Evolutionary conservation across 2,113 vertebrate species (phyloP), one percentile per base, ranked within the genome.

Genomic region (Albula glossodonta): DNA sequence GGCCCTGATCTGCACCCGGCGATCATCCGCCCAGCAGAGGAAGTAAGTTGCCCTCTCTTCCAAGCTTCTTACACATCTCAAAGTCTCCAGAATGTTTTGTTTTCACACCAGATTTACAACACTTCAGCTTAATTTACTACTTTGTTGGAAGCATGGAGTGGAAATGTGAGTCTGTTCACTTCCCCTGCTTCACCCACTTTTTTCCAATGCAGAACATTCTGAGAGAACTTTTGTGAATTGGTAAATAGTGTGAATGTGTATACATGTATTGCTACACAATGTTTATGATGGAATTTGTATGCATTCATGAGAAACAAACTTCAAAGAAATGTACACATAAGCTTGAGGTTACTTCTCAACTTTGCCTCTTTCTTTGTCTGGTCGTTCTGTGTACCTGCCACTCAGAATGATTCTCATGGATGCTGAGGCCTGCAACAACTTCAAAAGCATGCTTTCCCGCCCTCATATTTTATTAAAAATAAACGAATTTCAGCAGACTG

Each of bases 11-110:
- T 99, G 98, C 87, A 98, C 97, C 9, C 92, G 96, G 0, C 96
- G 96, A 41, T 98, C 97, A 4, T 98, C 98, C 0, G 97, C 96
- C 0, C 97, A 98, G 86, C 97, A 99, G 92, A 97, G 97, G 85
- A 99, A 99, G 98, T 99, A 95, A 56, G 97, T 94, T 15, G 15
- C 25, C 77, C 19, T 2, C 70, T 2, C 78, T 4, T 25, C 41
- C 7, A 25, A 8, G 17, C 78, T 7, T 5, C 60, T 31, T 12
- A 22, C 1, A 15, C 41, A n/a, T 15, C 82, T 50, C 78, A 79
- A 79, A 79, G 13, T 4, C 41, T 79, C 31, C 83, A 13, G 8
- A 41, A 2, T 79, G 3, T 79, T 48, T 49, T 13, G 17, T 17
- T 79, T 3, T 25, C 78, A 66, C 17, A 15, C n/a, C 19, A 19